Percentiles rank a stretch among this genome's conserved stretches.
phyloP scores from a whole-genome alignment of 2,888 invertebrate genomes.

The Cacoxenus indagator region DNA sequence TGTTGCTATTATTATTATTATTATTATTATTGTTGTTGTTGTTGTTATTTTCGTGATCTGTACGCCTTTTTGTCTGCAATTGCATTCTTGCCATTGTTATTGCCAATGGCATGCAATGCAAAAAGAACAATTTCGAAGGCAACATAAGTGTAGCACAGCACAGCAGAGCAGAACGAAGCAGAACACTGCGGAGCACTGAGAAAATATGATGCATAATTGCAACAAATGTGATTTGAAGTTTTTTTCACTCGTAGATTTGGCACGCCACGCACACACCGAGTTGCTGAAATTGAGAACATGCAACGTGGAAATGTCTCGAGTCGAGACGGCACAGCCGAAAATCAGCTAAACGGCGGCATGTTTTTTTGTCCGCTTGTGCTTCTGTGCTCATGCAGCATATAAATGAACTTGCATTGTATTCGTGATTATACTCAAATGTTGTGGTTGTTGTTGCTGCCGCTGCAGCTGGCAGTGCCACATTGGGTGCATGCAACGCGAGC shows the following conservation, averaged over 20 bases:
- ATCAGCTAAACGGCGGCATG: not conserved
- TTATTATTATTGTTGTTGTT: not conserved
- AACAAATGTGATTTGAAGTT: slow-evolving; percentile 31
- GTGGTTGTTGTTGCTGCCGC: not conserved
- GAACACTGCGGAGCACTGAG: not conserved
- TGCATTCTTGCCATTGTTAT: slow-evolving; percentile 4
- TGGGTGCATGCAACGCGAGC: too few relatives aligned
- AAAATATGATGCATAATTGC: slow-evolving; percentile 27
- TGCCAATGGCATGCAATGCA: not conserved
- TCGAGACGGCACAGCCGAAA: too few relatives aligned
- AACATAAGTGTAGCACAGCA: too few relatives aligned
- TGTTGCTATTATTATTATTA: not conserved
- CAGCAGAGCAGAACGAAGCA: not conserved
- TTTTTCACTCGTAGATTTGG: not conserved
- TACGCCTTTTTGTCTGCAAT: not conserved
- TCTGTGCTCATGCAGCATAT: not conserved
- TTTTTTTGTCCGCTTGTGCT: not conserved
- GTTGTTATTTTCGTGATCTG: not conserved
- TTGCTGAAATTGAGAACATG: not conserved
- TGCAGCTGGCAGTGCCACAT: not conserved
- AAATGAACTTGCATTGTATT: not conserved
- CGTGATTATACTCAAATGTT: not conserved
- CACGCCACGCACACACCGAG: not conserved
- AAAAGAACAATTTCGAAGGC: too few relatives aligned
- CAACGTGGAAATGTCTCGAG: not conserved